Evolutionary conservation across 2,888 invertebrate genomes (phyloP), one percentile per base, ranked within the genome.

Genomic region (Aethes cnicana): DNA sequence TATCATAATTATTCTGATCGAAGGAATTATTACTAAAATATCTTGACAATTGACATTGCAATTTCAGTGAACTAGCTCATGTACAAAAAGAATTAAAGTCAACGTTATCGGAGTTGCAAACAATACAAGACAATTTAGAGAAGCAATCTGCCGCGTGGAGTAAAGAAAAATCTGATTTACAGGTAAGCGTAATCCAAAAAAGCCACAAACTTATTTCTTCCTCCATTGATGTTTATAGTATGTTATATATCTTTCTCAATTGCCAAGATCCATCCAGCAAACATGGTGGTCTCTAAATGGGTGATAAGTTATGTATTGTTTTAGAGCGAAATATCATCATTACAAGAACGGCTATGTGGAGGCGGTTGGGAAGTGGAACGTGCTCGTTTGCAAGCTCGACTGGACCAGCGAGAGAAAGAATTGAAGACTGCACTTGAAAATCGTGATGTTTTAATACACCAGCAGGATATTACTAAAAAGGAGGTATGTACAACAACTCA

Each of bases 361-460:
- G 90, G 90, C 11, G 90, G 90, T 0, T 90, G 90, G 90, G 92
- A 92, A 61, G 91, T 93, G 35, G 95, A 96, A 72, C 92, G 92
- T 47, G 92, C 91, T 41, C 90, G 94, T 54, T 82, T 95, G 3
- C 93, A 92, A 68, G 92, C 93, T 26, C 90, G 93, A 39, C 81
- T 96, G 37, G 94, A 94, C 26, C 95, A 96, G 63, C 93, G 94
- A 59, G 94, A 93, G 59, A 92, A 92, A 3, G 95, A 96, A 61
- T 90, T 95, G 49, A 81, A 94, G 36, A 92, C 92, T 36, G 92
- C 93, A 39, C 94, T 95, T 69, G 95, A 96, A 65, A 93, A 95
- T 72, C 91, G 94, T 56, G 93, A 94, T 53, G 94, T 94, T 57
- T 80, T 95, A 66, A 91, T 74, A 12, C 95, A 96, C 68, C 94